A percentile compares a stretch with the other conserved stretches of the same genome.
Evolutionary conservation across 2,888 invertebrate species (phyloP).

Genomic region (Malachius bipustulatus): DNA sequence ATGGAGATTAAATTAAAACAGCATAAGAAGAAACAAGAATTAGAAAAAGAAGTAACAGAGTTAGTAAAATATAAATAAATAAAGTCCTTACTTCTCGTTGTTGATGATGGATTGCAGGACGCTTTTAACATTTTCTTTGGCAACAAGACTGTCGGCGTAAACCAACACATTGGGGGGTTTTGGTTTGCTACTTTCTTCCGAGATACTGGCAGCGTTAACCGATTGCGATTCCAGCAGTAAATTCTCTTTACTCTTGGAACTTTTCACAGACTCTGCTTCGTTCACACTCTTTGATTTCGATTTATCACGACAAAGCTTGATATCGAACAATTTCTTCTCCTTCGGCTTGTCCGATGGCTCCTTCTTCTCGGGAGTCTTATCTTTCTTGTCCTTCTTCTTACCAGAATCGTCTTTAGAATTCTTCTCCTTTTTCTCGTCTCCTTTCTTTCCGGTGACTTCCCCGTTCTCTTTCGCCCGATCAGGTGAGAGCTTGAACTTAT

Average conservation of each 20-base stretch:
- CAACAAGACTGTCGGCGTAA: slow-evolving; percentile 64
- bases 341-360: slow-evolving; percentile 8
- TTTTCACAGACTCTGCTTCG: background rate
- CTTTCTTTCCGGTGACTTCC: slow-evolving; percentile 17
- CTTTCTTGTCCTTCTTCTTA: slow-evolving; percentile 14
- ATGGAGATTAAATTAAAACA: too few relatives aligned
- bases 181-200: slow-evolving; percentile 23
- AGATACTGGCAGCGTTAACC: background rate
- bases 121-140: slow-evolving; percentile 60
- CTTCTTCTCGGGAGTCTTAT: slow-evolving; percentile 11
- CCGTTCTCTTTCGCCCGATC: background rate
- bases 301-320: background rate
- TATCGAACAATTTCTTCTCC: background rate
- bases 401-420: slow-evolving; percentile 13
- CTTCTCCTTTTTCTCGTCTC: slow-evolving; percentile 16
- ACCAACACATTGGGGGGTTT: slow-evolving; percentile 74
- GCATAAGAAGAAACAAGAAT: too few relatives aligned
- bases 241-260: background rate
- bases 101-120: slow-evolving; percentile 58
- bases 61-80: too few relatives aligned
- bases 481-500: slow-evolving; percentile 5
- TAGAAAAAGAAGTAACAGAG: too few relatives aligned
- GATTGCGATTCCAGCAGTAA: background rate
- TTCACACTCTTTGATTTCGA: slow-evolving; percentile 1
- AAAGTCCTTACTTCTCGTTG: slow-evolving; percentile 56